These are phyloP conservation scores for Rhipidura dahli DNA, from an alignment of 2,113 vertebrate genomes.

Conservation along the genomic window DNA sequence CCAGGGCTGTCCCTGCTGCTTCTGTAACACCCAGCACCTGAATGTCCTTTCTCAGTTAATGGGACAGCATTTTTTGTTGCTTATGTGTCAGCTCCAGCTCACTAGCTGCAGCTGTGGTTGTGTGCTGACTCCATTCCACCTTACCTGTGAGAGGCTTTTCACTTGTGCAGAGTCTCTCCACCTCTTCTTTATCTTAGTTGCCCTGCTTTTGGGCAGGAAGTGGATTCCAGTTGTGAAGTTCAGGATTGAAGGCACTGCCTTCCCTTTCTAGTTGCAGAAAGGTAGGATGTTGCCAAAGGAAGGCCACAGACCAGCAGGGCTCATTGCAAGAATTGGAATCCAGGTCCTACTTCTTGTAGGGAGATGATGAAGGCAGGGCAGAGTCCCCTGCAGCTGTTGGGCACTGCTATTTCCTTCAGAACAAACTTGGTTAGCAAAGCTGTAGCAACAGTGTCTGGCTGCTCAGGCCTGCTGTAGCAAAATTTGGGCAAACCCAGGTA, in stretches of 20 bases:
- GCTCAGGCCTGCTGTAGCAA: neutral
- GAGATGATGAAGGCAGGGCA: neutral
- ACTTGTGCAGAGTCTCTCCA: neutral
- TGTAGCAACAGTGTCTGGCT: neutral
- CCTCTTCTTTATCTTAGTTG: neutral
- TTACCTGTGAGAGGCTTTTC: neutral
- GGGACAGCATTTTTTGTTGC: neutral
- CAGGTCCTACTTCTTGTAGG: neutral
- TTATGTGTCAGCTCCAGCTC: neutral
- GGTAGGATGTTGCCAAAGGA: neutral
- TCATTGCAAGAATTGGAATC: neutral
- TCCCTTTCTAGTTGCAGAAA: neutral
- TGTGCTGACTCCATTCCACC: neutral
- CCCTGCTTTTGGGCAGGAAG: neutral
- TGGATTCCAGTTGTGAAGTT: neutral
- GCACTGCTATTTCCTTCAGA: neutral
- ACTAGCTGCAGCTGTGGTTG: neutral
- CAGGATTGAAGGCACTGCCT: neutral
- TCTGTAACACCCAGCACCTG: neutral
- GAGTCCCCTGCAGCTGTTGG: neutral
- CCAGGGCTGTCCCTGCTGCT: neutral
- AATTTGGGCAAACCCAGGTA: neutral
- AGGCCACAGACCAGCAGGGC: neutral
- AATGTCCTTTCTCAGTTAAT: neutral
- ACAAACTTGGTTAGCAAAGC: neutral